Evolutionary conservation across 2,113 vertebrate species (phyloP).

Genomic region (Etheostoma cragini): DNA sequence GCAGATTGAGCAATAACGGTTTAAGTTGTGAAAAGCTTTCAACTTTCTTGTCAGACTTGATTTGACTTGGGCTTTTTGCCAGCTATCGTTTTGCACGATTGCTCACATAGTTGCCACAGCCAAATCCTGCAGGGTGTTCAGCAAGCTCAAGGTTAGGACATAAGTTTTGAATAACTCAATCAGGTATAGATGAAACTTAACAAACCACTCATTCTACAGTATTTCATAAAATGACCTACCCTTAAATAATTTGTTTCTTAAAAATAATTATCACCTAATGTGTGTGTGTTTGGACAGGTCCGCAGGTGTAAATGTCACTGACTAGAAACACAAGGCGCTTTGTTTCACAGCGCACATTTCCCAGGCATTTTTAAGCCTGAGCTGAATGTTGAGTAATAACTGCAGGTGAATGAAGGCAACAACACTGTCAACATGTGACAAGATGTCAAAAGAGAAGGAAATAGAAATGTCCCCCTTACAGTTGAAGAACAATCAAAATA

Average conservation of each 20-base stretch:
- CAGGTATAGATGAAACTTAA: background rate
- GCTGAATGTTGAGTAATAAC: conserved; percentile 18
- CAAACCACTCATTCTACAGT: background rate
- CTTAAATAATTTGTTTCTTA: background rate
- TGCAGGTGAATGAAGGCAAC: background rate
- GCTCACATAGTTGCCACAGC: background rate
- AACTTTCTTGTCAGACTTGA: conserved; percentile 47
- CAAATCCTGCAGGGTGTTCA: background rate
- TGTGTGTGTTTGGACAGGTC: background rate
- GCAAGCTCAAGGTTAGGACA: background rate
- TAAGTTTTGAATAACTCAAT: background rate
- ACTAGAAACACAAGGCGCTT: background rate
- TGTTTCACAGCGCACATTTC: conserved; percentile 7
- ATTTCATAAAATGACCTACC: background rate
- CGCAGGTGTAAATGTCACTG: background rate
- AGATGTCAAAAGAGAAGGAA: conserved; percentile 1
- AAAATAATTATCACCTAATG: background rate
- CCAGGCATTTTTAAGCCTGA: conserved; percentile 14
- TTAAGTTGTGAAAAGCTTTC: background rate
- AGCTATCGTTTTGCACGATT: background rate
- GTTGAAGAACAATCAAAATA: conserved; percentile 2
- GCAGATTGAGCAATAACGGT: conserved; percentile 26
- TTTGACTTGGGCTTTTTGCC: conserved; percentile 24
- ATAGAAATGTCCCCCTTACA: background rate
- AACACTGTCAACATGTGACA: background rate